Percentiles rank a stretch among this genome's conserved stretches.
These are phyloP conservation scores for Dexiosoma caninum DNA, from an alignment of 2,888 invertebrate species.

Conservation along the genomic window DNA sequence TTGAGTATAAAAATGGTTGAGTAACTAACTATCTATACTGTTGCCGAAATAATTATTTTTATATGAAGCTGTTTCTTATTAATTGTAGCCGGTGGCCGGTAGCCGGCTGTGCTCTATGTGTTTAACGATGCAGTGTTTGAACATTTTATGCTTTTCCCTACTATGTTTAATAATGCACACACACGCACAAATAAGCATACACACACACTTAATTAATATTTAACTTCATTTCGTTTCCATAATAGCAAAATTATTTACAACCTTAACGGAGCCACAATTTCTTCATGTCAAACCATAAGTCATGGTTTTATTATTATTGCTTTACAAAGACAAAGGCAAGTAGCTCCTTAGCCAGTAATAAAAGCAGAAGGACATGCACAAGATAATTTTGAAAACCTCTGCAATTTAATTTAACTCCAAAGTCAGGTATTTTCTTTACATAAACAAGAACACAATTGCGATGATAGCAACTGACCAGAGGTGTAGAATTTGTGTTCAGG, in stretches of 20 bases:
- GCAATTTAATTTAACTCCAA: neutral
- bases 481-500: no score
- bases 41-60: no score
- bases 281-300: conserved; percentile 38
- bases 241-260: conserved; percentile 48
- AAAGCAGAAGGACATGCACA: conserved; percentile 19
- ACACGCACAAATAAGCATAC: neutral
- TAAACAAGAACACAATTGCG: neutral
- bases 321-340: neutral
- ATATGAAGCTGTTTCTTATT: no score
- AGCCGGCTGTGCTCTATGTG: no score
- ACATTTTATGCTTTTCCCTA: no score
- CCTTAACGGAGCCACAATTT: conserved; percentile 47
- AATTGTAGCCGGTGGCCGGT: no score
- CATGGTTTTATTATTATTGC: conserved; percentile 23
- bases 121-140: no score
- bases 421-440: neutral
- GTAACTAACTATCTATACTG: no score
- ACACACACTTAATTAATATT: neutral
- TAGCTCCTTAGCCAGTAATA: neutral
- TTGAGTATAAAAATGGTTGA: no score
- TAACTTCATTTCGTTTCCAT: conserved; percentile 11
- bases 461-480: neutral
- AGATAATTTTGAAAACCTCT: conserved; percentile 3
- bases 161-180: no score